Conservation (phyloP, 2,113 vertebrate species). For the Rhodinocichla rosea region DNA sequence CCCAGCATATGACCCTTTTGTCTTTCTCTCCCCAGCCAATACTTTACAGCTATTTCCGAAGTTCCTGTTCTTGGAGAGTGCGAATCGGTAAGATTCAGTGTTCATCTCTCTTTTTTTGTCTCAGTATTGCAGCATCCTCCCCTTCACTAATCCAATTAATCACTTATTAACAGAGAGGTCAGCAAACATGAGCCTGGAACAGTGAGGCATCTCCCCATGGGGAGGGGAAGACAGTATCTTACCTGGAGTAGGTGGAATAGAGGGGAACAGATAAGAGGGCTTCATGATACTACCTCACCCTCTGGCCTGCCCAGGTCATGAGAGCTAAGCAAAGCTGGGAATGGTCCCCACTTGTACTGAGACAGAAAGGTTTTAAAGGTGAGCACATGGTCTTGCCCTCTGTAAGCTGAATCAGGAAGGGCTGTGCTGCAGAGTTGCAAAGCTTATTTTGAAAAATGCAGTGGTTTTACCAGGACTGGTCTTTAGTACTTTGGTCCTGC, state of each 20-base stretch:
- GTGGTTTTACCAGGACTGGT: neutral
- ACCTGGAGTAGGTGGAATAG: neutral
- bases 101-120: neutral
- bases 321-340: neutral
- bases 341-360: neutral
- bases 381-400: neutral
- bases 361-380: neutral
- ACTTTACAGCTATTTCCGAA: constrained; percentile 95
- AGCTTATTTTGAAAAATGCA: neutral
- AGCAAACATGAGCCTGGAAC: neutral
- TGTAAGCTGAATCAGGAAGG: neutral
- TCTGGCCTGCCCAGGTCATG: neutral
- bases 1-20: neutral
- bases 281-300: neutral
- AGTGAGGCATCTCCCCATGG: neutral
- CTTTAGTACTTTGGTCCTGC: neutral
- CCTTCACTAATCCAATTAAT: neutral
- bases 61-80: constrained; percentile 97
- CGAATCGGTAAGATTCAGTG: constrained; percentile 84
- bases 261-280: neutral
- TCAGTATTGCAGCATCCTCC: neutral
- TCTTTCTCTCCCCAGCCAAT: constrained; percentile 77
- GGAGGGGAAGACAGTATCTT: neutral
- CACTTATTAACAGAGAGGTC: constrained; percentile 16
- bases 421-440: neutral